A percentile compares a stretch with the other conserved stretches of the same genome.
Evolutionary conservation across 2,888 invertebrate genomes (phyloP).

Genomic region (Luffia ferchaultella): DNA sequence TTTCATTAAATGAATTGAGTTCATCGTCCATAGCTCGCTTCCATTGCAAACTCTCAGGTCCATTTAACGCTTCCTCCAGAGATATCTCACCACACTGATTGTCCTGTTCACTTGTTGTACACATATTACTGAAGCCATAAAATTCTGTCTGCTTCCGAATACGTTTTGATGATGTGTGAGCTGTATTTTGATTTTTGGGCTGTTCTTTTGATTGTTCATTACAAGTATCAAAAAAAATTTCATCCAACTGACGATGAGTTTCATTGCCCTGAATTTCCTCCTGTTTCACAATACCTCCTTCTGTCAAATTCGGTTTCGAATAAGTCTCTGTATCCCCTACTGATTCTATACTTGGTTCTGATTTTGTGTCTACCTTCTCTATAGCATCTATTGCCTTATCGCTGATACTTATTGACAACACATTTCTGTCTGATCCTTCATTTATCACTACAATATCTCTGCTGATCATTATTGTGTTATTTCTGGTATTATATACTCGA

Average conservation of each 20-base stretch:
- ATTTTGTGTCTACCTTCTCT: background rate
- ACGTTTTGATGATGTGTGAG: background rate
- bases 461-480: background rate
- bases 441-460: slow-evolving; percentile 3
- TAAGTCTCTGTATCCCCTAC: background rate
- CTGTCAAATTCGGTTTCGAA: background rate
- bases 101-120: background rate
- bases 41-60: slow-evolving; percentile 4
- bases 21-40: slow-evolving; percentile 9
- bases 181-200: background rate
- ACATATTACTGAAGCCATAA: background rate
- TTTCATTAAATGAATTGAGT: slow-evolving; percentile 9
- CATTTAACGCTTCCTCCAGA: background rate
- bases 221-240: no score
- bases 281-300: background rate
- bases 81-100: background rate
- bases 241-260: background rate
- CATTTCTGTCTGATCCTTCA: background rate
- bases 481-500: background rate
- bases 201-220: background rate
- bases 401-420: no score
- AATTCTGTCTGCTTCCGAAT: background rate
- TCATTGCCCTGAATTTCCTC: background rate
- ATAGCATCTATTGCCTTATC: no score
- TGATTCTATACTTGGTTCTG: background rate